A percentile compares a stretch with the other conserved stretches of the same genome.
These are phyloP conservation scores for Nothobranchius kuhntae DNA, from an alignment of 2,113 vertebrate species.

Conservation along the genomic window DNA sequence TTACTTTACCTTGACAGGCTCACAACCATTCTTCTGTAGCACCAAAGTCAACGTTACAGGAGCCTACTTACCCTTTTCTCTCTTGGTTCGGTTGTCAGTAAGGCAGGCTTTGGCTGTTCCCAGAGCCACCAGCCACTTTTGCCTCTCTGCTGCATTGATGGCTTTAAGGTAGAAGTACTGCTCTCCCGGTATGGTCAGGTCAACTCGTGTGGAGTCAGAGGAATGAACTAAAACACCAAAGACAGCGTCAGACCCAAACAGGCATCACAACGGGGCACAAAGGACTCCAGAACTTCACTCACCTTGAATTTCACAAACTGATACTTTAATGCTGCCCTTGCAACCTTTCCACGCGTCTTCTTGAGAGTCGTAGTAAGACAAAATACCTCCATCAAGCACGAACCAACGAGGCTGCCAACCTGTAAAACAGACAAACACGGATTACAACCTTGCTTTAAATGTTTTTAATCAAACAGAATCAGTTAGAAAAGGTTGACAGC, in stretches of 20 bases:
- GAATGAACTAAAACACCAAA: slow-evolving; percentile 83
- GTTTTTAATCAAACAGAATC: background rate
- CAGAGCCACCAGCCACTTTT: slow-evolving; percentile 95
- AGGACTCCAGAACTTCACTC: background rate
- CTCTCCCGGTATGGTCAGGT: slow-evolving; percentile 94
- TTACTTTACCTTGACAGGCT: too few relatives aligned
- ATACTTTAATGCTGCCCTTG: slow-evolving; percentile 98
- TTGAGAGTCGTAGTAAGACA: slow-evolving; percentile 96
- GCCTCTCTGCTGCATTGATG: slow-evolving; percentile 92
- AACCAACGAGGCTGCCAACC: slow-evolving; percentile 99
- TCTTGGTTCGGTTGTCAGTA: slow-evolving; percentile 93
- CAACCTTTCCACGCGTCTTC: slow-evolving; percentile 99
- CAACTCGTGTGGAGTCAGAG: slow-evolving; percentile 91
- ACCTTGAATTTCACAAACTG: slow-evolving; percentile 99
- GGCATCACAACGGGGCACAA: background rate
- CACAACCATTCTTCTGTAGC: too few relatives aligned
- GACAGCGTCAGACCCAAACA: background rate
- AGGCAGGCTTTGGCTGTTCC: slow-evolving; percentile 97
- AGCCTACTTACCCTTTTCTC: slow-evolving; percentile 87
- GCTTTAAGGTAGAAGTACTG: slow-evolving; percentile 97
- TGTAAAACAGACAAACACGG: slow-evolving; percentile 49
- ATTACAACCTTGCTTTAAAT: background rate
- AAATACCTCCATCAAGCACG: slow-evolving; percentile 91
- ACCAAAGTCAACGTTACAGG: too few relatives aligned
- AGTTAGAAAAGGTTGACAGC: background rate